Evolutionary conservation across 2,113 vertebrate species (phyloP).

Genomic region (Podilymbus podiceps): DNA sequence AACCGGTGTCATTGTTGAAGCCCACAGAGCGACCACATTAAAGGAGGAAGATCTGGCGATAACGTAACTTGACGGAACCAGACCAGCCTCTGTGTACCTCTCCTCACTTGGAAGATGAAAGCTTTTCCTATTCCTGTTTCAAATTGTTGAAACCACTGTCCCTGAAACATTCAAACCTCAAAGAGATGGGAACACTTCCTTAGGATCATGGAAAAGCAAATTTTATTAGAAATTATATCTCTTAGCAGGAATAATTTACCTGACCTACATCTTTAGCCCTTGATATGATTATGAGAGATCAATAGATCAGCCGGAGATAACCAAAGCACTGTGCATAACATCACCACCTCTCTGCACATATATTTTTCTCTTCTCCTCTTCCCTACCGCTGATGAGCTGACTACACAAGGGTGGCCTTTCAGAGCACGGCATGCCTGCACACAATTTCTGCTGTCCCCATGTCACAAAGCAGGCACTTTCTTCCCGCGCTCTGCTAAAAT

Average conservation of each 20-base stretch:
- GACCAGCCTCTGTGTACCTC: not conserved
- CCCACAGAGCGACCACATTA: not conserved
- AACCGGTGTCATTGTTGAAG: not conserved
- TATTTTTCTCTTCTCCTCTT: not conserved
- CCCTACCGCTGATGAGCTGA: not conserved
- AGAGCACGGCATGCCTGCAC: not conserved
- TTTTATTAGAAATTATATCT: not conserved
- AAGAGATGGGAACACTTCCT: not conserved
- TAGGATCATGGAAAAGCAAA: not conserved
- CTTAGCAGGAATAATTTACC: not conserved
- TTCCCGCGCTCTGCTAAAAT: not conserved
- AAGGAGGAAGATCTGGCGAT: not conserved
- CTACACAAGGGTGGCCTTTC: not conserved
- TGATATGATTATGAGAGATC: not conserved
- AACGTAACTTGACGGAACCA: not conserved
- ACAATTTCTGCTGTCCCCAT: not conserved
- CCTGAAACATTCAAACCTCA: not conserved
- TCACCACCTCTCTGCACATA: not conserved
- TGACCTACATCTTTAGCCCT: not conserved
- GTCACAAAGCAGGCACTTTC: not conserved
- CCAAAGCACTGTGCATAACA: not conserved
- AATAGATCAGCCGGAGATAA: not conserved
- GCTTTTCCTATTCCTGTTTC: not conserved
- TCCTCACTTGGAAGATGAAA: not conserved
- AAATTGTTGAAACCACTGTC: not conserved